Percentiles rank a stretch among this genome's conserved stretches.
phyloP scores from a whole-genome alignment of 2,797 vertebrate genomes.

The Distichodus sexfasciatus region DNA sequence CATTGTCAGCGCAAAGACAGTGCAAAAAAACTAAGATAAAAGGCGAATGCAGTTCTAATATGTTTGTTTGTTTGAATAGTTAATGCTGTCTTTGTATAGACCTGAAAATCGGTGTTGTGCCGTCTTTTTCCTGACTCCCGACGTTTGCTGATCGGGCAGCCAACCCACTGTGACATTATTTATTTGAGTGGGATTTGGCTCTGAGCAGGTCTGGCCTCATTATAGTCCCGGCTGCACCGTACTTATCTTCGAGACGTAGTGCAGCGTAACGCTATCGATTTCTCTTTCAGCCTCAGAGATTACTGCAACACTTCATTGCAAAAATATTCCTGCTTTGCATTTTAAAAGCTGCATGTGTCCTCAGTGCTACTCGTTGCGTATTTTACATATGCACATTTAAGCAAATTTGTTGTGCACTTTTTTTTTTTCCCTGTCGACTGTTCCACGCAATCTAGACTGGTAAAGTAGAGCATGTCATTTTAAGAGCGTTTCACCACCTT shows the following conservation, averaged over 20 bases:
- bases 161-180: background rate
- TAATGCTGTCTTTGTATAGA: too few relatives aligned
- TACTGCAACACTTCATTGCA: background rate
- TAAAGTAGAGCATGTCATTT: too few relatives aligned
- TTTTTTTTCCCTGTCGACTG: background rate
- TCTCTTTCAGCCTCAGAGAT: background rate
- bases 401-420: background rate
- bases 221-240: background rate
- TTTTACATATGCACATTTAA: too few relatives aligned
- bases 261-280: background rate
- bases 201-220: background rate
- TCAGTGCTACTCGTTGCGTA: background rate
- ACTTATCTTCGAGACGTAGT: too few relatives aligned
- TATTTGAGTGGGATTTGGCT: background rate
- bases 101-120: too few relatives aligned
- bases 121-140: background rate
- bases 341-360: background rate
- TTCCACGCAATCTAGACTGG: background rate
- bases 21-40: background rate
- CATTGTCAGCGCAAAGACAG: too few relatives aligned
- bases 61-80: background rate
- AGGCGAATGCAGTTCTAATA: too few relatives aligned
- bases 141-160: background rate
- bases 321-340: background rate
- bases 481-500: too few relatives aligned